Evolutionary conservation across 2,888 invertebrate species (phyloP).

Genomic region (Cryptocheilus praepositus): DNA sequence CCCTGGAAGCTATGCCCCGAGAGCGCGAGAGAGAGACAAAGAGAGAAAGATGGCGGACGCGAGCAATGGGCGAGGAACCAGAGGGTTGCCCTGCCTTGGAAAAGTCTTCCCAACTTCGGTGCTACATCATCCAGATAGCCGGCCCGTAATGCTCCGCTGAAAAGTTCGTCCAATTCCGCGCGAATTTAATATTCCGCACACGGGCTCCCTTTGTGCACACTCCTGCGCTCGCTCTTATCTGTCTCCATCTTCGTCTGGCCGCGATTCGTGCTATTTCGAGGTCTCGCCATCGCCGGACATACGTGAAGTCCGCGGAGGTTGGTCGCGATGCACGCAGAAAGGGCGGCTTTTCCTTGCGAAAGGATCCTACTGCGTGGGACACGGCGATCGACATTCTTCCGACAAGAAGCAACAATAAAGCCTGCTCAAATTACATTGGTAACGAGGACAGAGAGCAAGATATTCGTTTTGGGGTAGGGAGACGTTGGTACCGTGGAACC

Average conservation of each 20-base stretch:
- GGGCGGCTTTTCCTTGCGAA: no score
- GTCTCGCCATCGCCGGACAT: constrained; percentile 3
- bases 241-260: constrained; percentile 6
- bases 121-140: constrained; percentile 72
- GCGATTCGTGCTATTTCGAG: constrained; percentile 5
- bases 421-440: constrained; percentile 60
- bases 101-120: constrained; percentile 68
- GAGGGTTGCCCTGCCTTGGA: constrained; percentile 42
- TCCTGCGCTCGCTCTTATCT: constrained; percentile 5
- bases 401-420: constrained; percentile 49
- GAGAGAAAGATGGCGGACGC: constrained; percentile 11
- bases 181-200: constrained; percentile 73
- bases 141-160: constrained; percentile 66
- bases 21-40: constrained; percentile 32
- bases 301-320: no score
- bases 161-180: constrained; percentile 70
- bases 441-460: constrained; percentile 55
- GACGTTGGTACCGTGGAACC: constrained; percentile 18
- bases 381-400: constrained; percentile 25
- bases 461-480: constrained; percentile 46
- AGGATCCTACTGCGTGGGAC: not conserved
- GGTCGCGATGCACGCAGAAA: no score
- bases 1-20: constrained; percentile 69
- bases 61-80: constrained; percentile 23
- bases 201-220: constrained; percentile 45